A percentile compares a stretch with the other conserved stretches of the same genome.
These are phyloP conservation scores for Julus scandinavius DNA, from an alignment of 2,888 invertebrate species.

Conservation along the genomic window DNA sequence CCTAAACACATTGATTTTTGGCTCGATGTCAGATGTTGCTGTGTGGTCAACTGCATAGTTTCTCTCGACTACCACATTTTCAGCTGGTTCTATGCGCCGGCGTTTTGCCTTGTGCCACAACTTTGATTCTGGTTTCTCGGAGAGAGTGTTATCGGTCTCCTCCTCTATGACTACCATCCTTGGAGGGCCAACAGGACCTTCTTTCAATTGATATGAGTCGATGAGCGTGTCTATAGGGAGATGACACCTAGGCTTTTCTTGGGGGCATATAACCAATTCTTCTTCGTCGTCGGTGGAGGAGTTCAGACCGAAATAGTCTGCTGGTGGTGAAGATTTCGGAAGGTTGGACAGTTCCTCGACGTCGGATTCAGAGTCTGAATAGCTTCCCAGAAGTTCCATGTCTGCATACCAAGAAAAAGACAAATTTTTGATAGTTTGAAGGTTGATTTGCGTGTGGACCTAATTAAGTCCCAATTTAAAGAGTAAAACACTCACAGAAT, in stretches of 20 bases:
- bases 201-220: constrained; percentile 37
- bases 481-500: too few relatives aligned
- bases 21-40: too few relatives aligned
- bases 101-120: not conserved
- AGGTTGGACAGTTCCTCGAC: not conserved
- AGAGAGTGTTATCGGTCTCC: not conserved
- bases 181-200: not conserved
- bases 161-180: not conserved
- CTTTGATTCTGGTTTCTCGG: not conserved
- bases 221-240: not conserved
- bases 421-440: too few relatives aligned
- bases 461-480: too few relatives aligned
- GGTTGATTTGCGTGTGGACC: too few relatives aligned
- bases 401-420: not conserved
- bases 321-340: not conserved
- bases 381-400: not conserved
- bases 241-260: not conserved
- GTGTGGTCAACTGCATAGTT: too few relatives aligned
- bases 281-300: not conserved
- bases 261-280: not conserved
- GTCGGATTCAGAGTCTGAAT: not conserved
- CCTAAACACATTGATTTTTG: not conserved
- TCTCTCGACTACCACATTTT: too few relatives aligned
- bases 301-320: not conserved
- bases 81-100: not conserved